A percentile compares a stretch with the other conserved stretches of the same genome.
Evolutionary conservation across 1,140 invertebrate species (phyloP).

Genomic region (Archivesica marissinica): DNA sequence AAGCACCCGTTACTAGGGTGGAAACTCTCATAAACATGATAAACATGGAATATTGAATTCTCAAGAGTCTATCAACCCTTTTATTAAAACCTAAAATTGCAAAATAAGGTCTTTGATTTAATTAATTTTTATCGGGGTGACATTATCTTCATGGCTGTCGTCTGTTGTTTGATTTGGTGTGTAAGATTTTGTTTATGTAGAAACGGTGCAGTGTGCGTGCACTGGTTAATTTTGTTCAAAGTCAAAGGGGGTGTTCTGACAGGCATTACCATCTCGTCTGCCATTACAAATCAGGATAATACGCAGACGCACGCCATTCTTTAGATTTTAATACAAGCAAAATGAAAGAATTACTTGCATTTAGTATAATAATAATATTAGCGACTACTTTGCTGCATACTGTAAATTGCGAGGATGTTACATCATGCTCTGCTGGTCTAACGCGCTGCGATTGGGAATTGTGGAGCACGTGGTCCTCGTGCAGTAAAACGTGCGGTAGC

Average conservation of each 20-base stretch:
- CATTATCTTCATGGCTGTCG: not conserved
- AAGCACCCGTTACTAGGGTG: slow-evolving; percentile 9
- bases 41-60: slow-evolving; percentile 10
- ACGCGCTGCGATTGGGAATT: slow-evolving; percentile 36
- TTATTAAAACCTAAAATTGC: not conserved
- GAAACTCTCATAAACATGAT: slow-evolving; percentile 21
- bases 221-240: too few relatives aligned
- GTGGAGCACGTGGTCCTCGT: slow-evolving; percentile 51
- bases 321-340: too few relatives aligned
- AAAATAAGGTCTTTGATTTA: not conserved
- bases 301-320: too few relatives aligned
- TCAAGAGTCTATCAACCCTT: not conserved
- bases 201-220: too few relatives aligned
- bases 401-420: not conserved
- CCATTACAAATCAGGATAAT: too few relatives aligned
- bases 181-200: too few relatives aligned
- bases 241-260: too few relatives aligned
- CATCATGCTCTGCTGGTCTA: not conserved
- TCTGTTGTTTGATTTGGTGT: too few relatives aligned
- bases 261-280: too few relatives aligned
- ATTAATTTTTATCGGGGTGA: not conserved
- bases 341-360: too few relatives aligned
- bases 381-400: too few relatives aligned
- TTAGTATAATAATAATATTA: too few relatives aligned
- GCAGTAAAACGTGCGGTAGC: slow-evolving; percentile 39